These are phyloP conservation scores for Ephestia elutella DNA, from an alignment of 1,140 invertebrate genomes.

Conservation along the genomic window DNA sequence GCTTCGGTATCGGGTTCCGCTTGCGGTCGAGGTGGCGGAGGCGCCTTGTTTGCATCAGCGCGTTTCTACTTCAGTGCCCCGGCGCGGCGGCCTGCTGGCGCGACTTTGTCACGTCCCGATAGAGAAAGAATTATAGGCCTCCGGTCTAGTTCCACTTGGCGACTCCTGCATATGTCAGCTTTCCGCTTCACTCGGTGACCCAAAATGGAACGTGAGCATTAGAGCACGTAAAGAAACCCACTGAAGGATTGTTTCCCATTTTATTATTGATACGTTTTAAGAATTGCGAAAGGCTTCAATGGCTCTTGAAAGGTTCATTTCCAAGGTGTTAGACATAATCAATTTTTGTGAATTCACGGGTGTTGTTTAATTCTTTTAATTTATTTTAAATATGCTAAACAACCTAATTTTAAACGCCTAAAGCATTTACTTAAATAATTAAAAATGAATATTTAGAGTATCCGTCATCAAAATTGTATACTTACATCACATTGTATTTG, in stretches of 20 bases:
- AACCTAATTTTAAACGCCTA: no score
- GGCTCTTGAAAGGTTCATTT: neutral
- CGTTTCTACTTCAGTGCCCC: constrained; percentile 30
- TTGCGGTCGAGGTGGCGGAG: constrained; percentile 39
- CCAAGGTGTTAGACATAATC: no score
- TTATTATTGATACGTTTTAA: neutral
- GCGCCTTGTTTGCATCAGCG: constrained; percentile 35
- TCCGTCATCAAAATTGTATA: neutral
- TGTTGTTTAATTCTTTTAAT: no score
- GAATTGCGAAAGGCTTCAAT: neutral
- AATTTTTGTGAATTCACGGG: no score
- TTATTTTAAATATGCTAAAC: no score
- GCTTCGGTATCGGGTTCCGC: constrained; percentile 31
- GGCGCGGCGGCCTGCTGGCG: constrained; percentile 16
- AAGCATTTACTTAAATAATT: no score
- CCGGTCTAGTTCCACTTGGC: neutral
- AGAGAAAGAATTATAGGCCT: constrained; percentile 13
- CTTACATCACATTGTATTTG: neutral
- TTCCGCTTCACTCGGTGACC: constrained; percentile 1
- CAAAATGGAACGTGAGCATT: constrained; percentile 7
- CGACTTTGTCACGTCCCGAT: constrained; percentile 20
- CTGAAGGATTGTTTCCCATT: neutral
- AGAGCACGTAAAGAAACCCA: neutral
- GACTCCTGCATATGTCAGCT: constrained; percentile 8
- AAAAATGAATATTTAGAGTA: neutral